Conservation (phyloP, 2,797 vertebrate genomes). For the Nasua narica region DNA sequence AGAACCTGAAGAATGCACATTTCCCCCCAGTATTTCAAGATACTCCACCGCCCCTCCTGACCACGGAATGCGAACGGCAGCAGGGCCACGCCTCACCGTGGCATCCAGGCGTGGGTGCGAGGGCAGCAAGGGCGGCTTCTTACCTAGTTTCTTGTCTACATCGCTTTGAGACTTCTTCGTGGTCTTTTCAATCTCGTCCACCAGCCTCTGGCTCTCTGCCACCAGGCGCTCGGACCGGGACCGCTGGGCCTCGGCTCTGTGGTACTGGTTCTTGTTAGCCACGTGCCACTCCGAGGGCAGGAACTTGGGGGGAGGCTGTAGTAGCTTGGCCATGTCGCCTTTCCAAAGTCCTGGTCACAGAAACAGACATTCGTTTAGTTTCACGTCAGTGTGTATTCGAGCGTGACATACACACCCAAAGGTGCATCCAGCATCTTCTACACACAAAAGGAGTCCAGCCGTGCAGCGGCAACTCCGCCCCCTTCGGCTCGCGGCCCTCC, state of each 20-base stretch:
- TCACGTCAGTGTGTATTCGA: background rate
- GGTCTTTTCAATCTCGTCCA: slow-evolving; percentile 87
- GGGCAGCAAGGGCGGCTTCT: background rate
- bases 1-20: background rate
- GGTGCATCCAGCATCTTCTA: background rate
- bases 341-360: slow-evolving; percentile 59
- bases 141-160: slow-evolving; percentile 90
- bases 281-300: slow-evolving; percentile 84
- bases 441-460: background rate
- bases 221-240: slow-evolving; percentile 86
- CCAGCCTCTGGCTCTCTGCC: slow-evolving; percentile 87
- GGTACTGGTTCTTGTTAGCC: slow-evolving; percentile 80
- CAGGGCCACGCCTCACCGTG: background rate
- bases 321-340: slow-evolving; percentile 84
- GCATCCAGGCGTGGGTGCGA: background rate
- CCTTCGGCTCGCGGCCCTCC: background rate
- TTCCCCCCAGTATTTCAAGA: background rate
- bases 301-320: slow-evolving; percentile 82
- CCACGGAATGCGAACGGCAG: background rate
- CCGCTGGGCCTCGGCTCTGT: slow-evolving; percentile 82
- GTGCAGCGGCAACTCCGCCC: background rate
- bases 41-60: background rate
- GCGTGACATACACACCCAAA: background rate
- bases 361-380: background rate
- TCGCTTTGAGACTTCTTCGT: slow-evolving; percentile 87